These are phyloP conservation scores for Sinocyclocheilus anshuiensis DNA, from an alignment of 2,113 vertebrate species.

Conservation along the genomic window DNA sequence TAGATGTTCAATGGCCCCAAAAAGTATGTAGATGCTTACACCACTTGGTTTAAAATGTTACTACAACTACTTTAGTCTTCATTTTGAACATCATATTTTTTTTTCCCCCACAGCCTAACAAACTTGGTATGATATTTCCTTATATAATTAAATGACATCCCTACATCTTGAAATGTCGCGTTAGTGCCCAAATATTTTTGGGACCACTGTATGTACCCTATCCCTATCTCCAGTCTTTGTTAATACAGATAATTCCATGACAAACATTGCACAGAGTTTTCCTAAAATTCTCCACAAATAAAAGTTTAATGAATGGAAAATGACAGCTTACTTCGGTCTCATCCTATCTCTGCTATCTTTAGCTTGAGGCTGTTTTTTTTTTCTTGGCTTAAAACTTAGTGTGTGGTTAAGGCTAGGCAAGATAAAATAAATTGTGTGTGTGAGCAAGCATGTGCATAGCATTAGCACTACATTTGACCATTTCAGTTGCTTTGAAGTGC, in stretches of 20 bases:
- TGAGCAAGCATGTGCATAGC: conserved; percentile 53
- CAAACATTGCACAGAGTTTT: not conserved
- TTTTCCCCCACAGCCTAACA: too few relatives aligned
- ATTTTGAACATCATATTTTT: not conserved
- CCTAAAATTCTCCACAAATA: conserved; percentile 54
- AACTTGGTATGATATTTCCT: not conserved
- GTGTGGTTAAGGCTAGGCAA: conserved; percentile 38
- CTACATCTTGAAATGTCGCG: not conserved
- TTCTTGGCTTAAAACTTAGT: conserved; percentile 63
- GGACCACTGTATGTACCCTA: not conserved
- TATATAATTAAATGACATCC: not conserved
- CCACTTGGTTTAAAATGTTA: not conserved
- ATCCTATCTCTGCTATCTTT: conserved; percentile 60
- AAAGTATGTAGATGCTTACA: not conserved
- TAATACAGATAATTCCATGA: not conserved
- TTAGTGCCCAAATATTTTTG: not conserved
- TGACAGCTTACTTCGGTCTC: conserved; percentile 62
- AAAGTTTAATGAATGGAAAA: conserved; percentile 54
- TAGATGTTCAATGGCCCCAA: not conserved
- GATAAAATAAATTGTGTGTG: not conserved
- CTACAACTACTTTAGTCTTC: not conserved
- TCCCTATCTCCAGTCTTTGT: not conserved
- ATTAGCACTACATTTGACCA: conserved; percentile 27
- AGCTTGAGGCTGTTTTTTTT: conserved; percentile 62
- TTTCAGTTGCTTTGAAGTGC: conserved; percentile 64